Evolutionary conservation across 1,140 invertebrate species (phyloP).

Genomic region (Apolygus lucorum): DNA sequence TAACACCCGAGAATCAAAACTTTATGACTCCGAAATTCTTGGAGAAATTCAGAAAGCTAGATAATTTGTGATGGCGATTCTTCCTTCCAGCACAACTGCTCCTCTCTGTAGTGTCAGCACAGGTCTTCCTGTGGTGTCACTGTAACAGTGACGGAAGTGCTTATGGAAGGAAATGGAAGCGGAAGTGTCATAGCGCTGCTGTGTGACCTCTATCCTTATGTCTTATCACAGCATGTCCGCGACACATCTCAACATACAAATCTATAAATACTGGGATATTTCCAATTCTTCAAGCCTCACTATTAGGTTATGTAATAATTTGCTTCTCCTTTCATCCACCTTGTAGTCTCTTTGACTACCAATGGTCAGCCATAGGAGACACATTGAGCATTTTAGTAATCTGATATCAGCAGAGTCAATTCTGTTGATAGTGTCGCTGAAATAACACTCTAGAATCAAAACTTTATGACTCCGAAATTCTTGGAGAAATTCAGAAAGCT

Average conservation of each 20-base stretch:
- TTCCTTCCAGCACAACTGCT: conserved; percentile 11
- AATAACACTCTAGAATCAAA: neutral
- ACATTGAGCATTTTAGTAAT: too few relatives aligned
- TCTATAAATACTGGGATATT: too few relatives aligned
- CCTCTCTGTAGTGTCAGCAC: conserved; percentile 7
- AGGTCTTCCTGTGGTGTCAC: neutral
- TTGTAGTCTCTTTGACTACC: too few relatives aligned
- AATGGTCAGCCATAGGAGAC: too few relatives aligned
- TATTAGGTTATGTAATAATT: too few relatives aligned
- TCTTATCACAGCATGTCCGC: conserved; percentile 7
- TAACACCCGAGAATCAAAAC: neutral
- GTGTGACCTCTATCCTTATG: conserved; percentile 24
- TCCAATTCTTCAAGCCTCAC: too few relatives aligned
- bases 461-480: too few relatives aligned
- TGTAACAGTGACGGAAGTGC: conserved; percentile 9
- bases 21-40: too few relatives aligned
- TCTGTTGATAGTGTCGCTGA: conserved; percentile 1
- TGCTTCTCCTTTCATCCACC: too few relatives aligned
- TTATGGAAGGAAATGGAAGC: conserved; percentile 2
- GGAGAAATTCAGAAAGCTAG: too few relatives aligned
- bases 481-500: too few relatives aligned
- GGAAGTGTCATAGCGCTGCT: conserved; percentile 14
- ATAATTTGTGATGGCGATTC: neutral
- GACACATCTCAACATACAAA: neutral
- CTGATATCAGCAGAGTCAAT: too few relatives aligned